Evolutionary conservation across 2,888 invertebrate species (phyloP), one percentile per base, ranked within the genome.

Genomic region (Bombyx huttoni): DNA sequence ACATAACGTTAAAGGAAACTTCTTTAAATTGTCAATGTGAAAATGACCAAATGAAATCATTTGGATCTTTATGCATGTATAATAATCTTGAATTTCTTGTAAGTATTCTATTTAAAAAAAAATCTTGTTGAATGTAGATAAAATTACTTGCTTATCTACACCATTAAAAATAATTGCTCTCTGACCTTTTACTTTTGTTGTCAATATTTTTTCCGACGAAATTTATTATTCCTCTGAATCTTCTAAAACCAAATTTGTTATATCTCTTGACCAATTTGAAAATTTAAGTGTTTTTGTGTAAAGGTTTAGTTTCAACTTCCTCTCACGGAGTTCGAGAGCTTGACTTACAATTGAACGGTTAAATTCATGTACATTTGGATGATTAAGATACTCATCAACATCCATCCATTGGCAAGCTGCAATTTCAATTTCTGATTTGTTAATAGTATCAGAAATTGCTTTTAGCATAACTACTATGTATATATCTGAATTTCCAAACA

Each of bases 401-500:
- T 92, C 91, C 94, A 97, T 96, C 97, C 97, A 98, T 63, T 90
- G 79, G 57, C 93, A 93, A 46, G 91, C 92, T 10, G 90, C 90
- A 34, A 98, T 94, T 89, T 98, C 98, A 54, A 91, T 86, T 8
- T 92, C 90, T 62, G 94, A 94, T 68, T 91, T 93, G 34, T 73
- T 83, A 47, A 96, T 93, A 1, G 90, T 89, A 1, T 81, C 76
- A 13, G 91, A 90, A 1, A 86, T 70, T 0, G 97, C 94, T 64
- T 86, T 91, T 52, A 98, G 82, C 56, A 91, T 90, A 6, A 95
- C 92, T 3, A 97, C 91, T 52, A 94, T 89, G 78, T 98, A 98
- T 53, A 97, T 91, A 75, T 98, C 98, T 0, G 96, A 96, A 76
- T 96, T 96, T 0, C 90, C 93, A 76, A 94, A 96, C 72, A 91